These are phyloP conservation scores for Opisthograptis luteolata DNA, from an alignment of 2,888 invertebrate species.

Conservation along the genomic window DNA sequence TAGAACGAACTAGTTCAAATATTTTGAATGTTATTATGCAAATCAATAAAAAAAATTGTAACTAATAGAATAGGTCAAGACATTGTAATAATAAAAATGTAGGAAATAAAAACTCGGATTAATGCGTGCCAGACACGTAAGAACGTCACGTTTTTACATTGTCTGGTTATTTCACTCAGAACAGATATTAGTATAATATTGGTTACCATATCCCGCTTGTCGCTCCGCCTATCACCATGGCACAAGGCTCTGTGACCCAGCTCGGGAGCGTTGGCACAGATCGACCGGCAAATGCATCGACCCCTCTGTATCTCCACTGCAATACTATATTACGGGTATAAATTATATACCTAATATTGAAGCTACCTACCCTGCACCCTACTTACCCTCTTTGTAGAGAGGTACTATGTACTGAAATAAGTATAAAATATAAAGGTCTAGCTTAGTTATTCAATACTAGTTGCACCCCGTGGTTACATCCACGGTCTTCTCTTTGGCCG, in stretches of 20 bases:
- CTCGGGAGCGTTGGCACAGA: conserved; percentile 56
- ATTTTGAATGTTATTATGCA: too few species aligned
- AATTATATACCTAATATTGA: background rate
- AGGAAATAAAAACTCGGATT: too few species aligned
- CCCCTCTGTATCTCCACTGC: conserved; percentile 37
- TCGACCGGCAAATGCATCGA: conserved; percentile 55
- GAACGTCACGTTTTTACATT: background rate
- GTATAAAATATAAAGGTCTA: too few species aligned
- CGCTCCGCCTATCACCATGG: conserved; percentile 38
- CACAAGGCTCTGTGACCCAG: conserved; percentile 46
- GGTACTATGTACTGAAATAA: background rate
- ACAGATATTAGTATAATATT: too few species aligned
- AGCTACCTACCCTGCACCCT: background rate
- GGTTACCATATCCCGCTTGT: conserved; percentile 16
- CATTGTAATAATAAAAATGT: too few species aligned
- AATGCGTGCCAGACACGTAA: too few species aligned
- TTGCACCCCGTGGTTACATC: too few species aligned
- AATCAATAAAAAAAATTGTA: too few species aligned
- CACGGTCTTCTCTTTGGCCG: too few species aligned
- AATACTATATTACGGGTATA: conserved; percentile 26
- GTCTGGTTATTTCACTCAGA: background rate
- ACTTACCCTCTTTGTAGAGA: too few species aligned
- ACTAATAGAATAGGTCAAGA: too few species aligned
- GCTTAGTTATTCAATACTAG: too few species aligned
- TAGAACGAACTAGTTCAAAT: background rate